Conservation (phyloP, 2,797 vertebrate species). For the Threskiornis aethiopicus region DNA sequence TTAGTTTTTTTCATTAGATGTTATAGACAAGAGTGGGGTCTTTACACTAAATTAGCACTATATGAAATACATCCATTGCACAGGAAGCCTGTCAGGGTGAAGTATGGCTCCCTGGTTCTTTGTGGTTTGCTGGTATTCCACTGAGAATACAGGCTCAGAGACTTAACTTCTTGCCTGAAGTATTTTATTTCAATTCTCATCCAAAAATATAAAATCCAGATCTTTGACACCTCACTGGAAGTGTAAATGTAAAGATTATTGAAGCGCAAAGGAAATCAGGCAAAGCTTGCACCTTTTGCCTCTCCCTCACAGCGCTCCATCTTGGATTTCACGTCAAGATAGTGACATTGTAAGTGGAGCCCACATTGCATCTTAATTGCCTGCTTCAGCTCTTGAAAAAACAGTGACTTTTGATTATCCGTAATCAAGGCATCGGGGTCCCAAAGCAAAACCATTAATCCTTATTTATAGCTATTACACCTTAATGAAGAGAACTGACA, state of each 20-base stretch:
- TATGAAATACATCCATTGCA: neutral
- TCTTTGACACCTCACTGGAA: constrained; percentile 19
- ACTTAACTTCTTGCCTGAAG: constrained; percentile 11
- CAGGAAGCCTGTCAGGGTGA: neutral
- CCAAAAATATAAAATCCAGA: constrained; percentile 9
- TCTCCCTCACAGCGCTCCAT: neutral
- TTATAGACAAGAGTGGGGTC: neutral
- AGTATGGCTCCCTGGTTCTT: neutral
- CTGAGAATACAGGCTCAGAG: neutral
- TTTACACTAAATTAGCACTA: neutral
- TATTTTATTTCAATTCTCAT: constrained; percentile 15
- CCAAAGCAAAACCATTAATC: neutral
- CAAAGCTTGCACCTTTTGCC: neutral
- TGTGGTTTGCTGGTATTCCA: neutral
- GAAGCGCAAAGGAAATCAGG: constrained; percentile 1
- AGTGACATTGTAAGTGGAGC: neutral
- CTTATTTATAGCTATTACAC: neutral
- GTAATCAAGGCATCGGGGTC: neutral
- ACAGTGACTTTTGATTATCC: neutral
- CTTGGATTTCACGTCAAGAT: neutral
- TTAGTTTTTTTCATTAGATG: neutral
- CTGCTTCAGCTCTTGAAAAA: neutral
- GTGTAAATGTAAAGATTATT: constrained; percentile 3
- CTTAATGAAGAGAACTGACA: neutral
- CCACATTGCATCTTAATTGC: neutral